Percentiles rank a stretch among this genome's conserved stretches.
These are phyloP conservation scores for Nebria ingens DNA, from an alignment of 1,140 invertebrate species.

Conservation along the genomic window DNA sequence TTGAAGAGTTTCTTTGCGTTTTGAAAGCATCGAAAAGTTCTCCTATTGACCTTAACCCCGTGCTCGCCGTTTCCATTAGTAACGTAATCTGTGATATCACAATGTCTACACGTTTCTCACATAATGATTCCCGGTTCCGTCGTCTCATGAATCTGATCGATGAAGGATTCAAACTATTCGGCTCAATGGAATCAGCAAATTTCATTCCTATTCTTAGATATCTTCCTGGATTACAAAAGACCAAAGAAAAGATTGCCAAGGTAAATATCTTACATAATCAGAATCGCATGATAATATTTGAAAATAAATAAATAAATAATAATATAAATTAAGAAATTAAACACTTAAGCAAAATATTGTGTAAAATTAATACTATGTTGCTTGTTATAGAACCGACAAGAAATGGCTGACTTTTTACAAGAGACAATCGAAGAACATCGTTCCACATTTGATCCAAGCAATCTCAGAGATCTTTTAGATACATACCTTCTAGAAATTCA, in stretches of 20 bases:
- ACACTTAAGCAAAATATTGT: constrained; percentile 4
- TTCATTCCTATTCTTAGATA: constrained; percentile 61
- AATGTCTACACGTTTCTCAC: constrained; percentile 76
- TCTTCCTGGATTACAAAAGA: constrained; percentile 59
- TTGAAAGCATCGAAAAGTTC: constrained; percentile 47
- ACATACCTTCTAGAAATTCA: constrained; percentile 77
- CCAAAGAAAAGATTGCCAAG: constrained; percentile 61
- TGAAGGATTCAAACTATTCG: constrained; percentile 79
- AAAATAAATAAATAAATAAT: no score
- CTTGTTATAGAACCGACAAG: constrained; percentile 53
- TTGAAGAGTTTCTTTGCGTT: constrained; percentile 56
- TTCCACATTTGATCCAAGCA: constrained; percentile 58
- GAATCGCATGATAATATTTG: no score
- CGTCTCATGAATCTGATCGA: constrained; percentile 75
- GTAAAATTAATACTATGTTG: constrained; percentile 7
- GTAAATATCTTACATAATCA: constrained; percentile 34
- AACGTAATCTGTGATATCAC: constrained; percentile 87
- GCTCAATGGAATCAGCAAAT: constrained; percentile 49
- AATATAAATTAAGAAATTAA: no score
- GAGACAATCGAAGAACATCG: constrained; percentile 72
- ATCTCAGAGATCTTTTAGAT: constrained; percentile 77
- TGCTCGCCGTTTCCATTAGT: constrained; percentile 69
- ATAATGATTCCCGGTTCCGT: constrained; percentile 62
- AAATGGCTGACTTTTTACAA: constrained; percentile 77
- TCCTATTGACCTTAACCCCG: constrained; percentile 57